Conservation (phyloP, 2,113 vertebrate genomes). For the Urocitellus parryii region DNA sequence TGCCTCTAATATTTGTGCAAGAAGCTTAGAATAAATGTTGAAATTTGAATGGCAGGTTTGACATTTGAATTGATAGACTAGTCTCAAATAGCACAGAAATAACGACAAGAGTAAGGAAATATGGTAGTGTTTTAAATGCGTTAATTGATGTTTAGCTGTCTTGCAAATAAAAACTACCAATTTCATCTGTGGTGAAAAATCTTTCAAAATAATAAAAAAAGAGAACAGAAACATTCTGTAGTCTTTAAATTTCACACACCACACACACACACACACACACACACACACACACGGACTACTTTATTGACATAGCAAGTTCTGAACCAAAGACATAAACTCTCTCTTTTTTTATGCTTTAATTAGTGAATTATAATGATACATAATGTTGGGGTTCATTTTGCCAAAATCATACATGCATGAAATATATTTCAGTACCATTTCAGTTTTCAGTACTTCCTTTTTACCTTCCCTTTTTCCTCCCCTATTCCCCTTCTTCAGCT, state of each 20-base stretch:
- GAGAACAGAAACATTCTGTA: neutral
- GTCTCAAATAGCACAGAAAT: neutral
- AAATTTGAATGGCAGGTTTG: conserved; percentile 48
- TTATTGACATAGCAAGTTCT: neutral
- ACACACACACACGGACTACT: neutral
- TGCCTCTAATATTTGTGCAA: neutral
- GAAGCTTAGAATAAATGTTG: neutral
- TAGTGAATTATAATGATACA: too few species aligned
- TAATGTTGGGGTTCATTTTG: too few species aligned
- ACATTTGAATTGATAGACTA: conserved; percentile 27
- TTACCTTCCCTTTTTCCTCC: too few species aligned
- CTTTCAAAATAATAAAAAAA: neutral
- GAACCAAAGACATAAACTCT: neutral
- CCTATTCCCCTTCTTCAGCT: too few species aligned
- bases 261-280: neutral
- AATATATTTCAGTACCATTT: too few species aligned
- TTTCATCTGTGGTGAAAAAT: conserved; percentile 16
- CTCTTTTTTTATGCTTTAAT: too few species aligned
- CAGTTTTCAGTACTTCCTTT: too few species aligned
- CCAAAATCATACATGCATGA: too few species aligned
- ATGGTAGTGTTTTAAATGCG: neutral
- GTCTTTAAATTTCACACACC: neutral
- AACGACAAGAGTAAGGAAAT: neutral
- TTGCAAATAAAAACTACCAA: neutral
- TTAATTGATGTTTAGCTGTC: neutral